A percentile compares a stretch with the other conserved stretches of the same genome.
phyloP scores from a whole-genome alignment of 1,140 invertebrate species.

The Drosophila sturtevanti region DNA sequence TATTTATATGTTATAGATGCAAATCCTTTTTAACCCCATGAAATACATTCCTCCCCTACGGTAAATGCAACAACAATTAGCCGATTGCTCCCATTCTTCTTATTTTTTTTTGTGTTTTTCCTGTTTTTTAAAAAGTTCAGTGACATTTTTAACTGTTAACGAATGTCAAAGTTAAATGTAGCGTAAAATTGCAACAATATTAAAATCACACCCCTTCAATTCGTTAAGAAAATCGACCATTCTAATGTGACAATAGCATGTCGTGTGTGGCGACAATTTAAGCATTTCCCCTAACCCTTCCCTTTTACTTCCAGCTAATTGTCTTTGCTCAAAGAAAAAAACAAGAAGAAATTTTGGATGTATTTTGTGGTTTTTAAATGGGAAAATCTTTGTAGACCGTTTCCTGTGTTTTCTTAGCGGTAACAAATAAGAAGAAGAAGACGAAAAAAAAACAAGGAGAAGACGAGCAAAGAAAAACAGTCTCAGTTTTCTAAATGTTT shows the following conservation, averaged over 20 bases:
- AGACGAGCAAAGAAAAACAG: constrained; percentile 39
- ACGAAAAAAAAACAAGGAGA: not conserved
- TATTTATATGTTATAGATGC: too few species aligned
- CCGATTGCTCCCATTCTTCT: too few species aligned
- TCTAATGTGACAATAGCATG: constrained; percentile 75
- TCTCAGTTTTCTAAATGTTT: constrained; percentile 58
- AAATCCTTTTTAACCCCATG: too few species aligned
- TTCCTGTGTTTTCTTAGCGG: constrained; percentile 66
- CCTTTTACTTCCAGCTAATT: constrained; percentile 50
- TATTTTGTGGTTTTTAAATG: constrained; percentile 3
- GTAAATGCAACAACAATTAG: too few species aligned
- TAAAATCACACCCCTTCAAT: constrained; percentile 41
- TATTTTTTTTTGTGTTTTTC: not conserved
- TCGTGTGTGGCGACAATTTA: constrained; percentile 57
- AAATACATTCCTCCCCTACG: too few species aligned
- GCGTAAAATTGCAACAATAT: constrained; percentile 71
- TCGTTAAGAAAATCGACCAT: not conserved
- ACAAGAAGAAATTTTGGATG: not conserved
- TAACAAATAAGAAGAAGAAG: not conserved
- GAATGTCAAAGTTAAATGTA: constrained; percentile 58
- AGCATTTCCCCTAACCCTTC: constrained; percentile 3
- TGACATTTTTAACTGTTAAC: constrained; percentile 29
- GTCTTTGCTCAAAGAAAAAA: constrained; percentile 43
- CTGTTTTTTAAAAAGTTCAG: constrained; percentile 23
- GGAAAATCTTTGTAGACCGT: constrained; percentile 54